Conservation (phyloP, 2,113 vertebrate genomes). For the Corapipo altera region DNA sequence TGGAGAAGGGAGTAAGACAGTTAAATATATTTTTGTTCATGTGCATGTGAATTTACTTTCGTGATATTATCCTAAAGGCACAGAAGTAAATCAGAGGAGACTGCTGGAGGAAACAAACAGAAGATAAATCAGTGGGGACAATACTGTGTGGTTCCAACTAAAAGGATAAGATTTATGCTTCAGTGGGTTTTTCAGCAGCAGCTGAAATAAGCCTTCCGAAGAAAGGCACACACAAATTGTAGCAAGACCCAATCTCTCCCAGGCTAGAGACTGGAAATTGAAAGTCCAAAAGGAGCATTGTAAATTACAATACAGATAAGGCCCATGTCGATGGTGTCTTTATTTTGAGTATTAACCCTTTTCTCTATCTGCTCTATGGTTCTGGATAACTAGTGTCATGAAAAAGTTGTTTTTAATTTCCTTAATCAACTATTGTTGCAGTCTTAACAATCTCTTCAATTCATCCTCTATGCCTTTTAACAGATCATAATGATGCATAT, state of each 20-base stretch:
- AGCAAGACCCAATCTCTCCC: neutral
- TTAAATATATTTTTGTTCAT: constrained; percentile 7
- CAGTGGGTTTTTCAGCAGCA: neutral
- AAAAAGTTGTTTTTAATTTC: neutral
- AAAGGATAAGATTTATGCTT: constrained; percentile 32
- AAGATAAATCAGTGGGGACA: constrained; percentile 10
- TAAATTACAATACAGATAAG: constrained; percentile 2
- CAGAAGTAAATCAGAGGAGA: neutral
- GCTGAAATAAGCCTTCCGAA: constrained; percentile 21
- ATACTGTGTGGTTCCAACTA: neutral
- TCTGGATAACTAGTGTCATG: neutral
- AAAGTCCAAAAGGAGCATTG: neutral
- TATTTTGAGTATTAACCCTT: neutral
- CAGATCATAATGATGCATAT: neutral
- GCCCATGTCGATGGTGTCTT: neutral
- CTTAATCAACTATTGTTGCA: neutral
- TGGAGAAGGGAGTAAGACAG: neutral
- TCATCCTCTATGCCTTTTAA: neutral
- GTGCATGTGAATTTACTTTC: neutral
- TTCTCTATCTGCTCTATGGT: neutral
- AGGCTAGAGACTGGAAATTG: neutral
- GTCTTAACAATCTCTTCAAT: neutral
- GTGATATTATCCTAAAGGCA: neutral
- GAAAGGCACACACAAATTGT: constrained; percentile 15
- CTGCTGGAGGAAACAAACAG: neutral